Base-by-base conservation (phyloP, 92 coral and sea anemone genomes). In the Muricea muricata region DNA sequence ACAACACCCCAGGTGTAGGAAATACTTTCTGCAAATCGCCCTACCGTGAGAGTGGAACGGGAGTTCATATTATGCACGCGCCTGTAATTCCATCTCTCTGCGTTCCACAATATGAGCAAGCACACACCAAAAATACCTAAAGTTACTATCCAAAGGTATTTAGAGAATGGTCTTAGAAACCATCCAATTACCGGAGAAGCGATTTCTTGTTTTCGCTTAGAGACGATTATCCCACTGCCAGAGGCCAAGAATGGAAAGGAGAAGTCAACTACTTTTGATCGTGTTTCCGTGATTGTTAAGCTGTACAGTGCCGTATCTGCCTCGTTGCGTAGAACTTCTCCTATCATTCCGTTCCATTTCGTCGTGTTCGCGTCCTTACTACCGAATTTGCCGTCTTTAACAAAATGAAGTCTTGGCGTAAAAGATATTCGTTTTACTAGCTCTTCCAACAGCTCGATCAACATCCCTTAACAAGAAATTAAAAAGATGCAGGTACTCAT, bases 251-350 rank as follows among this genome's bases (percentile, higher is more conserved):
- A 92, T 18, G 98, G 98, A 1, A 91, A 76, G 7, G 97, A 89
- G 84, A 95, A 95, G 30, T 89, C 90, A 15, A 95, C 98, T 73
- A 83, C 91, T 30, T 83, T 73, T 7, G 91, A 83, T 24, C 98
- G 91, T 56, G 89, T 69, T 58, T 90, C 94, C 35, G 98, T 95
- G 42, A 93, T 86, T 25, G 98, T 95, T 17, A 95, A 72, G 31
- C 91, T 78, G 24, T 87, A 94, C 50, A 95, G 77, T 25, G 98
- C 98, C 86, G 94, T 89, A 82, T 95, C 98, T 41, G 98, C 98
- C 0, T 85, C 90, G 32, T 91, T 93, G 45, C 93, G 90, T 23
- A 85, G 65, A 13, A 95, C 94, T 24, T 95, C 98, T 77, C 98
- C 98, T 32, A 95, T 90, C 94, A 95, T 92, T 1, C 98, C 98